phyloP scores from a whole-genome alignment of 2,888 invertebrate species.

The Lasioglossum marginatum region DNA sequence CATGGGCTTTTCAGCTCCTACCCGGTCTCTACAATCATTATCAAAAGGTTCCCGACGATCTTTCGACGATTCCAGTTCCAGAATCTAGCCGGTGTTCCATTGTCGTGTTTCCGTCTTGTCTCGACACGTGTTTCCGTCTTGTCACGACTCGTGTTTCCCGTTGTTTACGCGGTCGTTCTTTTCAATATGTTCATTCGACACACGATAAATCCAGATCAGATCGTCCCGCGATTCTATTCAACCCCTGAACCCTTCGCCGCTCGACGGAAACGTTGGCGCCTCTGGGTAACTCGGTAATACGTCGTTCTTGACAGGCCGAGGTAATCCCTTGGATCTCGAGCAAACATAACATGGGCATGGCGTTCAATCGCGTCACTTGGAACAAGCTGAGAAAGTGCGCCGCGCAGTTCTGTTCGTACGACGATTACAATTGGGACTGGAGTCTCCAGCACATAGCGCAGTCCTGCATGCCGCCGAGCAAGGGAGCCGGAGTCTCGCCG shows the following conservation, averaged over 20 bases:
- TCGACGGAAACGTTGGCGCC: not conserved
- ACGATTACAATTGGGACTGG: conserved; percentile 99
- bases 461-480: conserved; percentile 89
- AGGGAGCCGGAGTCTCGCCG: conserved; percentile 85
- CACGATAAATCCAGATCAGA: not conserved
- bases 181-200: not conserved
- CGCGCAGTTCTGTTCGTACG: conserved; percentile 96
- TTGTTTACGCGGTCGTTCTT: not conserved
- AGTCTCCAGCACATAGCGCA: conserved; percentile 96
- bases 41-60: conserved; percentile 89
- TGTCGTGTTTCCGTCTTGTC: not conserved
- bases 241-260: not conserved
- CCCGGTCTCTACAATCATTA: conserved; percentile 93
- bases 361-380: conserved; percentile 96
- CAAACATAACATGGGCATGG: conserved; percentile 99
- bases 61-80: conserved; percentile 35
- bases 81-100: not conserved
- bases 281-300: not conserved
- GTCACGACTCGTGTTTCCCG: not conserved
- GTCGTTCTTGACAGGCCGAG: conserved; percentile 90
- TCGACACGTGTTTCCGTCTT: not conserved
- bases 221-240: conserved; percentile 29
- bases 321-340: conserved; percentile 98
- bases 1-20: conserved; percentile 94
- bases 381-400: conserved; percentile 92